phyloP scores from a whole-genome alignment of 2,797 vertebrate species.

The Sebastes baramenuke region DNA sequence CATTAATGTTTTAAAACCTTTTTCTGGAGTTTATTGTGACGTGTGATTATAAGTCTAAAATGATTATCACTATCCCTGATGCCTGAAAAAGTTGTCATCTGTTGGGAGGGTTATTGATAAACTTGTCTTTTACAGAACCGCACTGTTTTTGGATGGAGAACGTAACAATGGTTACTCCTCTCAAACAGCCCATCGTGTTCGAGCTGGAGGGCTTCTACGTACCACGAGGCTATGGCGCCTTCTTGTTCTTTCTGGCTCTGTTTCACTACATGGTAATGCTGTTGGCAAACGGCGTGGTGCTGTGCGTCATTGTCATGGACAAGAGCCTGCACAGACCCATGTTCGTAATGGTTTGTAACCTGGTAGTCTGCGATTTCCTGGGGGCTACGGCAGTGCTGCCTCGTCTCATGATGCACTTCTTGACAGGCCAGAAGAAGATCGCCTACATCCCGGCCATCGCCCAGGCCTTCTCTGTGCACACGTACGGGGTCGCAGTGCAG shows the following conservation, averaged over 20 bases:
- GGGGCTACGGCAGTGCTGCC: conserved; percentile 54
- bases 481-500: conserved; percentile 33
- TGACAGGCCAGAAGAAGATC: conserved; percentile 55
- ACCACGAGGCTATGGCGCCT: conserved; percentile 22
- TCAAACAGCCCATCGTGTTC: conserved; percentile 64
- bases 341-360: conserved; percentile 65
- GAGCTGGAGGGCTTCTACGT: conserved; percentile 63
- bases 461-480: conserved; percentile 62
- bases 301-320: conserved; percentile 40
- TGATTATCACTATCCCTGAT: not conserved
- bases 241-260: conserved; percentile 58
- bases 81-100: not conserved
- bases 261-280: conserved; percentile 43
- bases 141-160: conserved; percentile 54
- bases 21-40: not conserved
- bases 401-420: conserved; percentile 60
- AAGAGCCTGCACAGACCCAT: conserved; percentile 70
- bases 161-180: conserved; percentile 25
- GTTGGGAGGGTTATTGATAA: not conserved
- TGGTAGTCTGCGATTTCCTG: conserved; percentile 63
- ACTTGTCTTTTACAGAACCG: conserved; percentile 8
- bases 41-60: not conserved
- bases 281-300: conserved; percentile 56
- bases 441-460: conserved; percentile 47
- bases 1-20: too few relatives aligned